These are phyloP conservation scores for Picus viridis DNA, from an alignment of 2,797 vertebrate genomes.

Conservation along the genomic window DNA sequence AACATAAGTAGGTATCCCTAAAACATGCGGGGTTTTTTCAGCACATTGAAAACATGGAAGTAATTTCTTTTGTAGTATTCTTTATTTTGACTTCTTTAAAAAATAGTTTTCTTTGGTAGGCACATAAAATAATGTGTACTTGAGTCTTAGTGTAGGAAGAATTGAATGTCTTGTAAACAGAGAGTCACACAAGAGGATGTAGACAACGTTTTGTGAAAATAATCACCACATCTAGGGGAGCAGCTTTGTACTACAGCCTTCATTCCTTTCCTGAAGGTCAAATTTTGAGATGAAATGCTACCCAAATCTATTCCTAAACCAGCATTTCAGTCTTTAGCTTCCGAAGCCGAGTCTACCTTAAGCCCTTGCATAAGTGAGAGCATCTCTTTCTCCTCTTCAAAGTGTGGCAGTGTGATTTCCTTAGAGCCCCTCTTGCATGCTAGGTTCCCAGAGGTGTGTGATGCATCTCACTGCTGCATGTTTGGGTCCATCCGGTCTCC, in stretches of 20 bases:
- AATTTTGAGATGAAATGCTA: not conserved
- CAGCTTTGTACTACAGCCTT: not conserved
- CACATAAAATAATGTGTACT: not conserved
- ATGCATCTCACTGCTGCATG: not conserved
- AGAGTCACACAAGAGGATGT: not conserved
- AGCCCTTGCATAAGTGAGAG: not conserved
- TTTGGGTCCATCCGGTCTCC: not conserved
- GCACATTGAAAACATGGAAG: not conserved
- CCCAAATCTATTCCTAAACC: not conserved
- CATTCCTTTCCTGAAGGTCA: not conserved
- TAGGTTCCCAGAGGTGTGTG: not conserved
- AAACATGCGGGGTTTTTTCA: not conserved
- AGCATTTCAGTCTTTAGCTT: not conserved
- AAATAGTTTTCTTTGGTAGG: not conserved
- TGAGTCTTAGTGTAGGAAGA: not conserved
- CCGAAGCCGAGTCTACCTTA: not conserved
- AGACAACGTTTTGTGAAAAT: not conserved
- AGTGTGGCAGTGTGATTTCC: not conserved
- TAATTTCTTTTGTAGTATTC: not conserved
- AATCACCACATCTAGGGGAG: not conserved
- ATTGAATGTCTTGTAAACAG: not conserved
- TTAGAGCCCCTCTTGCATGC: not conserved
- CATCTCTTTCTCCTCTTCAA: not conserved
- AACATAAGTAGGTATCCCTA: not conserved
- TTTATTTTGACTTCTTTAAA: slow-evolving; percentile 2